Base-by-base conservation (phyloP, 1,140 invertebrate genomes). In the Procambarus clarkii region DNA sequence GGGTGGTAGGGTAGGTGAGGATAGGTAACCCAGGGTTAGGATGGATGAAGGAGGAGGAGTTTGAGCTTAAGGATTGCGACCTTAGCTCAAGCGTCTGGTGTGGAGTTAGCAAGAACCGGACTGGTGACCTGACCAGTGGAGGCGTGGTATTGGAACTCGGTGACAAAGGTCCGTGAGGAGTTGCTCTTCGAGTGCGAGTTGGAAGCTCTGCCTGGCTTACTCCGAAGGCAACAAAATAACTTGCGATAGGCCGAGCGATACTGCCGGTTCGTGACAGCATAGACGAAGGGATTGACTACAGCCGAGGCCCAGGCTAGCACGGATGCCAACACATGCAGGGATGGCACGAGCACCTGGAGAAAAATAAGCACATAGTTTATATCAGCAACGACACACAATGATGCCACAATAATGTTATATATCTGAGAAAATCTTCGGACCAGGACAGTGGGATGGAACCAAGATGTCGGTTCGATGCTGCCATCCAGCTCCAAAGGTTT, bases 221-320 rank as follows among this genome's bases (percentile, higher is more conserved):
- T 58, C 83, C 79, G 84, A 64, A 80, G 71, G 44, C 77, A 77
- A 88, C 93, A 94, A 58, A 97, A 95, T 50, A 97, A 94, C 93
- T 97, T 96, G 21, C 95, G 95, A 94, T 97, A 97, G 11, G 97
- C 97, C 11, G 96, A 95, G 78, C 97, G 94, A 93, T 98, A 98
- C 92, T 98, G 96, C 93, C 97, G 96, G 94, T 98, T 98, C 85
- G 97, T 97, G 5, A 96, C 97, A 0, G 97, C 97, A 94, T 98
- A 98, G 92, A 98, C 98, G 88, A 98, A 96, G 0, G 97, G 97
- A 94, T 98, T 98, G 92, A 98, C 96, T 58, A 98, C 97, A 78
- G 97, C 96, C 0, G 97, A 98, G 1, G 97, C 97, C 97, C 97
- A 98, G 0, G 97, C 97, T 81, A 98, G 94, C 48, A 98, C 96